Evolutionary conservation across 2,113 vertebrate genomes (phyloP).

Genomic region (Eira barbara): DNA sequence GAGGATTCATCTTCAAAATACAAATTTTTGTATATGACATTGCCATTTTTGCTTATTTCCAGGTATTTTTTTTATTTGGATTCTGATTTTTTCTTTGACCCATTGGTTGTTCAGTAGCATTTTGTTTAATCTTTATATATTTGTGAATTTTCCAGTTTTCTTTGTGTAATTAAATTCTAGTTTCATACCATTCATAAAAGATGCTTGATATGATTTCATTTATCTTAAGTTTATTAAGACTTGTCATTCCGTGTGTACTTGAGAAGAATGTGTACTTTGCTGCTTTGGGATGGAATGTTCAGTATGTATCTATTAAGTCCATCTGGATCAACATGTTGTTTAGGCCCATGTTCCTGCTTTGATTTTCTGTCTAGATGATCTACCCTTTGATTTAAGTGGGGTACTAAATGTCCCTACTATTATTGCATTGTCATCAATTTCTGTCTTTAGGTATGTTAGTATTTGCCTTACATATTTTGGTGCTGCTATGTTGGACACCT

Average conservation of each 20-base stretch:
- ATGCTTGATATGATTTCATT: not conserved
- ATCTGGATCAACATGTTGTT: not conserved
- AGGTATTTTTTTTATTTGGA: not conserved
- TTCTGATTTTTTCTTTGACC: not conserved
- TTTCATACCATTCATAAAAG: not conserved
- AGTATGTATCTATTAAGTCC: not conserved
- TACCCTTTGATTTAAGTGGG: not conserved
- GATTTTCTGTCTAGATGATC: not conserved
- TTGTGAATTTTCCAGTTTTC: not conserved
- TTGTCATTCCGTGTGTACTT: not conserved
- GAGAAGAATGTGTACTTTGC: not conserved
- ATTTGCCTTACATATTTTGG: not conserved
- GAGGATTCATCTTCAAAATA: not conserved
- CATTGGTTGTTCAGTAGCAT: not conserved
- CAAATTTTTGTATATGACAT: not conserved
- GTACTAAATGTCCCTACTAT: not conserved
- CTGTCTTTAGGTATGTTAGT: not conserved
- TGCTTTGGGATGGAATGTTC: not conserved
- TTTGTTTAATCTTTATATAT: not conserved
- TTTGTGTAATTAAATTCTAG: not conserved
- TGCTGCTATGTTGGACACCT: not conserved
- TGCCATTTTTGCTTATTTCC: not conserved
- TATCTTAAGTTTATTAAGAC: not conserved
- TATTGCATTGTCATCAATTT: not conserved
- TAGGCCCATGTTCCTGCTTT: not conserved